Base-by-base conservation (phyloP, 2,797 vertebrate genomes). In the Myotis vivesi region DNA sequence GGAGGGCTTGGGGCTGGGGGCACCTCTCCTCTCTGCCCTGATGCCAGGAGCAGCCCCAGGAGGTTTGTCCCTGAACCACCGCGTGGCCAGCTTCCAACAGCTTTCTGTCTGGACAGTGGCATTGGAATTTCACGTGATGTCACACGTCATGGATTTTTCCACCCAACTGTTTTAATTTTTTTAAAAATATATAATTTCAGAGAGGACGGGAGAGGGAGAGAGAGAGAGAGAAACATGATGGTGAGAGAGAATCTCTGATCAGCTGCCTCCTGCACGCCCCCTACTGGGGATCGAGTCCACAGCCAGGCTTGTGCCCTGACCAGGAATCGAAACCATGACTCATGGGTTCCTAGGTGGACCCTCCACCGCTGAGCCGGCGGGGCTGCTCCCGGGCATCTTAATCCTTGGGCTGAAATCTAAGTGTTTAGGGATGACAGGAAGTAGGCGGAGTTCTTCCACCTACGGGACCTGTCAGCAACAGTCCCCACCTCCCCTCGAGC, bases 141-240 rank as follows among this genome's bases (percentile, higher is more conserved):
- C 28, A 13, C 7, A 0, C 49, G 38, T 5, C n/a, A 11, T 44
- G n/a, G 5, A 5, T 20, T 44, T 5, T 15, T 3, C 20, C 0
- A 30, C 59, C 4, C n/a, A 66, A 8, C 28, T 12, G 0, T 55
- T 55, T 55, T 55, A 55, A 55, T 44, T 44, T 44, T 44, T 44
- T 44, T 0, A 44, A 44, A 10, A 44, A 44, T 46, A 51, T 49
- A 17, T 51, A 17, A 51, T 51, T 51, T 51, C 49, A 51, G 49
- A 51, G 49, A 5, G 16, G 49, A 51, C 0, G 49, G 16, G 49
- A 17, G 49, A 51, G 5, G 49, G 49, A 15, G 16, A 51, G 16
- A 17, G 49, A 49, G 46, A 16, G 46, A 46, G 0, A 49, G 46
- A 51, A 51, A 51, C 49, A 17, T 51, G 1, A 16, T 51, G 49